Conservation (phyloP, 2,797 vertebrate genomes). For the Alcedo quadribrachys region DNA sequence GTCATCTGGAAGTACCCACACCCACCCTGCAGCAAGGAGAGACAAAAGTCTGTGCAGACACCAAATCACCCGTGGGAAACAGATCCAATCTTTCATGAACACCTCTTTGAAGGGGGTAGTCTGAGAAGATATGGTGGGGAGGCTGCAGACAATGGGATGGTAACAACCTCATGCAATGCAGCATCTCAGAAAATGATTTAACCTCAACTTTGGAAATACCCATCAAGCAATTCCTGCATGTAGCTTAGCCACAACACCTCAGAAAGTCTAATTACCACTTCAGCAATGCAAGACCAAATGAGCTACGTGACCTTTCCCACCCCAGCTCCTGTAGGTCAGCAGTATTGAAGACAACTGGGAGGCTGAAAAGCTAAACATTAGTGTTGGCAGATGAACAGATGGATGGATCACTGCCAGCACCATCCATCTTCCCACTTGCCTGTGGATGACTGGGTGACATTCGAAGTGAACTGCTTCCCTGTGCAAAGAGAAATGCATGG, state of each 20-base stretch:
- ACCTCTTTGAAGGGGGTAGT: neutral
- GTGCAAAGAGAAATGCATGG: neutral
- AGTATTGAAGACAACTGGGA: conserved; percentile 68
- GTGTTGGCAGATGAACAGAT: conserved; percentile 66
- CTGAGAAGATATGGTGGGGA: neutral
- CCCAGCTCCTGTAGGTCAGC: conserved; percentile 62
- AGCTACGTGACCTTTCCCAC: conserved; percentile 62
- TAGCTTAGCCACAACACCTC: conserved; percentile 9
- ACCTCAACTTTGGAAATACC: neutral
- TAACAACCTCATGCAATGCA: neutral
- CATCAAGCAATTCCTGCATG: neutral
- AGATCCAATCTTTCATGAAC: neutral
- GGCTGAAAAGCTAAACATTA: conserved; percentile 62
- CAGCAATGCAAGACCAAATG: conserved; percentile 52
- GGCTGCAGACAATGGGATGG: neutral
- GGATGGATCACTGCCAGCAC: conserved; percentile 56
- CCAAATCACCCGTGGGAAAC: neutral
- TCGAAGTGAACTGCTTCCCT: conserved; percentile 49
- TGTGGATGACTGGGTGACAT: conserved; percentile 52
- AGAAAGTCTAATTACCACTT: conserved; percentile 55
- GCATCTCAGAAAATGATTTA: neutral
- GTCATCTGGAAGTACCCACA: neutral
- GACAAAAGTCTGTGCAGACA: neutral
- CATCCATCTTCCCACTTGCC: conserved; percentile 62
- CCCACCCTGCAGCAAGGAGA: neutral